phyloP scores from a whole-genome alignment of 2,888 invertebrate genomes.

The Hedychridium roseum region DNA sequence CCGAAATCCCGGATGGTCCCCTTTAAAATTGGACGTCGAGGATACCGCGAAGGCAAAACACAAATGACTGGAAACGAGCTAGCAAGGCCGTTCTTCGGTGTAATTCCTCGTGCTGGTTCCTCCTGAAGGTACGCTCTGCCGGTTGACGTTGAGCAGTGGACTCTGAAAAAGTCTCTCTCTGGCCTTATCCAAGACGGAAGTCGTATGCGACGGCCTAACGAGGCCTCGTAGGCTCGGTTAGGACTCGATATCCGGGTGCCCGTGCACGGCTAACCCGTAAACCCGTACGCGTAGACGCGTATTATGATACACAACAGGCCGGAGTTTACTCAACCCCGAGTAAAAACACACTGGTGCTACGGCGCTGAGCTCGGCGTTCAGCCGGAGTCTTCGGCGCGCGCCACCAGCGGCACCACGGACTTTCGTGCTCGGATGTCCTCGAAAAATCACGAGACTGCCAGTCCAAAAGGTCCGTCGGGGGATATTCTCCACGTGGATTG shows the following conservation, averaged over 20 bases:
- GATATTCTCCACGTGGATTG: too few species aligned
- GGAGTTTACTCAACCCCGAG: constrained; percentile 78
- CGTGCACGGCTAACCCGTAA: constrained; percentile 39
- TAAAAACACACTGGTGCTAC: constrained; percentile 60
- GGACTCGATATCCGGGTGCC: constrained; percentile 34
- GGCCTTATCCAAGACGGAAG: constrained; percentile 20
- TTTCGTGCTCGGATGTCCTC: constrained; percentile 21
- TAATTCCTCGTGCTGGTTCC: too few species aligned
- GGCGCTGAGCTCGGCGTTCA: too few species aligned
- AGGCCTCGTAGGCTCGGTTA: constrained; percentile 34
- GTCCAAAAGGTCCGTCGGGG: too few species aligned
- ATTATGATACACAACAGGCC: constrained; percentile 86
- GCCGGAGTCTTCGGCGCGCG: background rate
- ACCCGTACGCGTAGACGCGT: constrained; percentile 57
- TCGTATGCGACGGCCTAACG: constrained; percentile 18
- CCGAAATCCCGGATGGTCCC: too few species aligned
- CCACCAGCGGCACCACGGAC: background rate
- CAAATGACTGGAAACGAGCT: too few species aligned
- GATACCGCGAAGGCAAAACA: too few species aligned
- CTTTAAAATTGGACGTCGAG: too few species aligned
- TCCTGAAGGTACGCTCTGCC: too few species aligned
- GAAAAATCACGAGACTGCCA: constrained; percentile 29
- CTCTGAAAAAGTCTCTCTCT: too few species aligned
- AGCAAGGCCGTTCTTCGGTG: too few species aligned
- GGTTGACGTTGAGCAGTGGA: too few species aligned